A percentile compares a stretch with the other conserved stretches of the same genome.
These are phyloP conservation scores for Atherinosoma microstoma DNA, from an alignment of 2,797 vertebrate species.

Conservation along the genomic window DNA sequence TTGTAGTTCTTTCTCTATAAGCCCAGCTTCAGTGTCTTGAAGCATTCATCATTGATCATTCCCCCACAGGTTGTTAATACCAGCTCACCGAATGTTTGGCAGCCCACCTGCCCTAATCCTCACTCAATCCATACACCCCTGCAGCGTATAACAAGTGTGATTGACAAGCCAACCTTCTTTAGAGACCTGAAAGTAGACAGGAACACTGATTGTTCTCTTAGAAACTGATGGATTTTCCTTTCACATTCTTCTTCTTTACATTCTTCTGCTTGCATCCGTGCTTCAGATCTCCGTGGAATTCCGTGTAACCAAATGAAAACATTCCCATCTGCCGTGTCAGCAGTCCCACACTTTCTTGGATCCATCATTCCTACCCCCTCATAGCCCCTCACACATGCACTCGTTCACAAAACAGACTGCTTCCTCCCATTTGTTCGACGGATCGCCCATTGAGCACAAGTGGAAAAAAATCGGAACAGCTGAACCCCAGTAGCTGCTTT, in stretches of 20 bases:
- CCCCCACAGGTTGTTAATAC: constrained; percentile 39
- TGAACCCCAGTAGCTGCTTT: constrained; percentile 49
- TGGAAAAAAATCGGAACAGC: constrained; percentile 64
- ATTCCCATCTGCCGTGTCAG: constrained; percentile 77
- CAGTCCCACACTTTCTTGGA: constrained; percentile 64
- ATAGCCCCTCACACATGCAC: constrained; percentile 45
- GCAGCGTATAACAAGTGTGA: constrained; percentile 37
- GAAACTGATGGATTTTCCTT: constrained; percentile 42
- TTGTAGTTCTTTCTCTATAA: not conserved
- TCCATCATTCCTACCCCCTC: constrained; percentile 59
- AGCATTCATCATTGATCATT: constrained; percentile 19
- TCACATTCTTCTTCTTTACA: constrained; percentile 27
- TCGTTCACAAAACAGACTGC: constrained; percentile 21
- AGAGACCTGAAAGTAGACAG: constrained; percentile 21
- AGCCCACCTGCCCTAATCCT: constrained; percentile 39
- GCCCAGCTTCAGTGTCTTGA: constrained; percentile 3
- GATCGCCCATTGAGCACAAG: constrained; percentile 45
- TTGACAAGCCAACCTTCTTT: constrained; percentile 53
- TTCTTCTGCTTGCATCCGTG: constrained; percentile 50
- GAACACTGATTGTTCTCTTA: constrained; percentile 47
- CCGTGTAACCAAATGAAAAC: constrained; percentile 72
- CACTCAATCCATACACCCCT: constrained; percentile 44
- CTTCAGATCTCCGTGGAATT: constrained; percentile 63
- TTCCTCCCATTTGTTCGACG: constrained; percentile 57
- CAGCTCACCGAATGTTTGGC: constrained; percentile 43